phyloP scores from a whole-genome alignment of 1,140 invertebrate species.

The Drosophila watanabei region DNA sequence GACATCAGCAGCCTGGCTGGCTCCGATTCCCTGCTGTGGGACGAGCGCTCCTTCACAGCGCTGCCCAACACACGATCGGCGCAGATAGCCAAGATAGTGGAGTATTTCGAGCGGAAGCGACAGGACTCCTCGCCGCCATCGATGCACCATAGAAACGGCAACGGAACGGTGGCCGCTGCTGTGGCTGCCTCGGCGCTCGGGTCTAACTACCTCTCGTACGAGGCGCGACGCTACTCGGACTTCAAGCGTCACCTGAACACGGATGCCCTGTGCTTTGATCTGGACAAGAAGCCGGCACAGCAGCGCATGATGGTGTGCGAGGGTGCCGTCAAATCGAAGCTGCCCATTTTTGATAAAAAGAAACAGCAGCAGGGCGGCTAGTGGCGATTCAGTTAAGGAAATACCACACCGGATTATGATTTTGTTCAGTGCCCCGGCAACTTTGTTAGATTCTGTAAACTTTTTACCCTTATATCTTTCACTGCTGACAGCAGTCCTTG shows the following conservation, averaged over 20 bases:
- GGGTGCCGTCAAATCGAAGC: slow-evolving; percentile 93
- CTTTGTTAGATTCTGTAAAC: slow-evolving; percentile 38
- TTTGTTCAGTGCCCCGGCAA: slow-evolving; percentile 24
- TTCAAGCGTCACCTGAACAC: slow-evolving; percentile 75
- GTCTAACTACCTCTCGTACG: slow-evolving; percentile 73
- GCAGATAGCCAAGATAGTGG: slow-evolving; percentile 94
- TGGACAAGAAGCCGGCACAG: slow-evolving; percentile 85
- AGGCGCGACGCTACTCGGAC: slow-evolving; percentile 77
- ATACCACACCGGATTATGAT: slow-evolving; percentile 4
- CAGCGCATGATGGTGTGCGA: slow-evolving; percentile 92
- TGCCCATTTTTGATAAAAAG: slow-evolving; percentile 94
- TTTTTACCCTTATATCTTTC: slow-evolving; percentile 32
- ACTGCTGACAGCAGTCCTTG: slow-evolving; percentile 17
- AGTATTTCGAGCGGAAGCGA: slow-evolving; percentile 94
- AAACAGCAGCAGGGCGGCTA: slow-evolving; percentile 81
- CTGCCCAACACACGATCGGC: slow-evolving; percentile 87
- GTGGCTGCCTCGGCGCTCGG: slow-evolving; percentile 74
- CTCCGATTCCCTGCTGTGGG: slow-evolving; percentile 90
- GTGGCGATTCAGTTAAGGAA: slow-evolving; percentile 4
- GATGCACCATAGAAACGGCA: slow-evolving; percentile 70
- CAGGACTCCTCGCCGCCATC: slow-evolving; percentile 79
- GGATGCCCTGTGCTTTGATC: slow-evolving; percentile 81
- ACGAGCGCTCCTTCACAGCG: slow-evolving; percentile 87
- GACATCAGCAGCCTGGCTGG: slow-evolving; percentile 93
- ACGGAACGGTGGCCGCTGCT: slow-evolving; percentile 69